These are phyloP conservation scores for Betta splendens DNA, from an alignment of 2,797 vertebrate genomes.

Conservation along the genomic window DNA sequence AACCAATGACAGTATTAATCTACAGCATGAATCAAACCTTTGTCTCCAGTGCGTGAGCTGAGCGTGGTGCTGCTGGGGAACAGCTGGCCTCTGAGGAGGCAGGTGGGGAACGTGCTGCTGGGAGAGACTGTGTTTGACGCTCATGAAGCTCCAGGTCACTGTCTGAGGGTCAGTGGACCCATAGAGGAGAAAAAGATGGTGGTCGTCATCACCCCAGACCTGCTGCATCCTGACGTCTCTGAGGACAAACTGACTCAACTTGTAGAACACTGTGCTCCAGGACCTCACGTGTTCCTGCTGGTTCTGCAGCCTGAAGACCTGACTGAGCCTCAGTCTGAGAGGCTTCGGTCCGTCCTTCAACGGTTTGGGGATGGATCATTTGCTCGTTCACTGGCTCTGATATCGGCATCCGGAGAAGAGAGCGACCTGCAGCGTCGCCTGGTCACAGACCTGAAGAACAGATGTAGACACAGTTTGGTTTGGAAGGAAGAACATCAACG, in stretches of 20 bases:
- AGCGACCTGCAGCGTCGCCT: no score
- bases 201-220: conserved; percentile 29
- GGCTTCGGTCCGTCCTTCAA: conserved; percentile 22
- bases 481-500: no score
- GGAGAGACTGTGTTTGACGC: no score
- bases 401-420: no score
- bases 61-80: conserved; percentile 27
- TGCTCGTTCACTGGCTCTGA: conserved; percentile 22
- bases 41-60: conserved; percentile 16
- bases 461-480: no score
- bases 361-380: conserved; percentile 5
- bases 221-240: neutral
- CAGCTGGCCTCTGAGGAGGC: conserved; percentile 6
- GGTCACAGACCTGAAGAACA: no score
- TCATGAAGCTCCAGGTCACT: neutral
- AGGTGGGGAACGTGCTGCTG: conserved; percentile 23
- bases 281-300: no score
- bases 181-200: neutral
- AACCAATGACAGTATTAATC: no score
- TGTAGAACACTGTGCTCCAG: conserved; percentile 19
- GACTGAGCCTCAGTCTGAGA: conserved; percentile 20
- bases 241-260: neutral
- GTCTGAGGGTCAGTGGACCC: neutral
- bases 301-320: conserved; percentile 34
- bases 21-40: no score